Evolutionary conservation across 1,140 invertebrate species (phyloP), one percentile per base, ranked within the genome.

Genomic region (Zophobas morio): DNA sequence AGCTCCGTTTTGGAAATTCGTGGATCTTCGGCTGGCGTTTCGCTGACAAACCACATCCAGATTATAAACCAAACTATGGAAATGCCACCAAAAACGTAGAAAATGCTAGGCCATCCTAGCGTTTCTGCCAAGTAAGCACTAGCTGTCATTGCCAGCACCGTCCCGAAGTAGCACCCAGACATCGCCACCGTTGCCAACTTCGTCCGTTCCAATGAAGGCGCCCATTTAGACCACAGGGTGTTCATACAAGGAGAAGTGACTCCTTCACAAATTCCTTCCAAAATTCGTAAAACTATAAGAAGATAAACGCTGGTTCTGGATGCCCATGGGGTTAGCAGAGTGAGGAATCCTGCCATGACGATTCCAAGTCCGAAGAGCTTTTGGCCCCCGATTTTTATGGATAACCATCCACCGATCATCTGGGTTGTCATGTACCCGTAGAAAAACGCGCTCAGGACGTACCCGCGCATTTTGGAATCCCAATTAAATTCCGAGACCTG

Each of bases 231-330:
- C 94, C 96, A 96, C 34, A 97, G 91, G 5, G 94, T 93, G 85
- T 96, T 94, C 66, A 97, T 96, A 79, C 94, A 93, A 2, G 96
- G 96, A 86, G 96, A 97, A 0, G 95, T 96, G 0, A 97, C 95
- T 56, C 96, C 96, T 90, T 98, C 96, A 85, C 94, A 96, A 42
- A 98, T 85, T 54, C 97, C 97, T 88, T 97, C 95, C 33, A 97
- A 84, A n/a, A 98, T 91, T 79, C 97, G 87, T 0, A 96, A 88
- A 1, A 89, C 88, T 35, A 98, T 87, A 0, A 98, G 89, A 3
- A 94, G 83, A 46, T 90, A 91, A 0, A 94, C 89, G 79, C 92
- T 94, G 42, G 90, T 89, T 81, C 92, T 90, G 0, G 94, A 94
- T 0, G 95, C 88, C 1, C 92, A 86, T 1, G 96, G 96, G 0